These are phyloP conservation scores for Sandelia bainsii DNA, from an alignment of 2,797 vertebrate genomes.

Conservation along the genomic window DNA sequence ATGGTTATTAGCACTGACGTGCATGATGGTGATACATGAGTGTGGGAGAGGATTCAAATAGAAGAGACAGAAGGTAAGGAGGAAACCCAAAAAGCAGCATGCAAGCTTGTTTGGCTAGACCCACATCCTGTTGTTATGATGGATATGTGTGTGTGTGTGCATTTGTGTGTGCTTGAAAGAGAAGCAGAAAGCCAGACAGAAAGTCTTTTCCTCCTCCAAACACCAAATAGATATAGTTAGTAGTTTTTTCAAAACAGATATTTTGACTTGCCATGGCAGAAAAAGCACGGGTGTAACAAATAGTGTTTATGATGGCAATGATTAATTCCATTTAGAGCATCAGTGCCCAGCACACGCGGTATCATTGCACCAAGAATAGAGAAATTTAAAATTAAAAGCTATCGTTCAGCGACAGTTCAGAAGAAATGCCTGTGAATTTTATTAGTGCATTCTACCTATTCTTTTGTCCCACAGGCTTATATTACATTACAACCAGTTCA, in stretches of 20 bases:
- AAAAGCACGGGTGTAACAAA: not conserved
- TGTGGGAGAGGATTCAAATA: constrained; percentile 13
- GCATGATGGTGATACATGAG: constrained; percentile 14
- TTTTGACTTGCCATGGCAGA: not conserved
- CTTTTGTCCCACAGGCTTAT: not conserved
- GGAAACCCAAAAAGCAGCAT: constrained; percentile 57
- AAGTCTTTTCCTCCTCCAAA: constrained; percentile 3
- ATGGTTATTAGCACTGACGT: constrained; percentile 10
- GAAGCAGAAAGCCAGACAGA: constrained; percentile 12
- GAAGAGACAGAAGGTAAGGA: constrained; percentile 50
- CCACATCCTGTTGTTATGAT: constrained; percentile 78
- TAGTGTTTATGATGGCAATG: not conserved
- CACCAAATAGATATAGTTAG: not conserved
- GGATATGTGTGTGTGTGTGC: constrained; percentile 15
- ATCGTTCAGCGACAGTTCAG: not conserved
- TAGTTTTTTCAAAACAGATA: not conserved
- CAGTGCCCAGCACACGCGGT: not conserved
- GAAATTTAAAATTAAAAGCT: not conserved
- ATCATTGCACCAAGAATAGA: not conserved
- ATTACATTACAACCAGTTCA: no score
- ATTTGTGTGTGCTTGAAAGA: constrained; percentile 11
- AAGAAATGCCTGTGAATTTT: not conserved
- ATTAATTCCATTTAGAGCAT: not conserved
- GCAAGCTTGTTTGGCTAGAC: constrained; percentile 56
- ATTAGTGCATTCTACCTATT: not conserved